These are phyloP conservation scores for Periophthalmus modestus DNA, from an alignment of 2,113 vertebrate species.

Conservation along the genomic window DNA sequence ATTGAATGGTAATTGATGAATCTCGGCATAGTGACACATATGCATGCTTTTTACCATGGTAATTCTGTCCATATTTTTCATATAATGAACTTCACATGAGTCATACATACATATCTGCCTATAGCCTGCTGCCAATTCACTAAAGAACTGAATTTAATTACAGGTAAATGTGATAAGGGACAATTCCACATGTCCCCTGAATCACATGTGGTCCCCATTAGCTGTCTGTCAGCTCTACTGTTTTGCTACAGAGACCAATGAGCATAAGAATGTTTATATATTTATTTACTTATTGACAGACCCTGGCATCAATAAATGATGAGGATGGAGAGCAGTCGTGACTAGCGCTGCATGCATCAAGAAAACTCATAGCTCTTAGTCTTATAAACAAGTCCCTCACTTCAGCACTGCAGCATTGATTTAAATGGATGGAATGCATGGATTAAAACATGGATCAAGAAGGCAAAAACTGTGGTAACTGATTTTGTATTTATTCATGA, in stretches of 20 bases:
- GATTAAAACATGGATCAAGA: too few species aligned
- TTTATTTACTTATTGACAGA: conserved; percentile 66
- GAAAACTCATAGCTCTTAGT: conserved; percentile 26
- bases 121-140: neutral
- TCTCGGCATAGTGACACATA: neutral
- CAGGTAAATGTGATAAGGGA: conserved; percentile 1
- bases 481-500: too few species aligned
- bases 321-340: conserved; percentile 65
- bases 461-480: too few species aligned
- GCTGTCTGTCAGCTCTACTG: conserved; percentile 41
- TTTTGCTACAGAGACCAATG: conserved; percentile 27
- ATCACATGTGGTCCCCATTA: conserved; percentile 8
- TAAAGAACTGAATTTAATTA: conserved; percentile 8
- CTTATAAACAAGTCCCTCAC: conserved; percentile 23
- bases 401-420: neutral
- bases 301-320: conserved; percentile 68
- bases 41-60: neutral
- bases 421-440: neutral
- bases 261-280: conserved; percentile 34
- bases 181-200: conserved; percentile 20
- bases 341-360: conserved; percentile 47
- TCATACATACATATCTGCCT: neutral
- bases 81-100: neutral
- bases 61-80: neutral
- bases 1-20: neutral